A percentile compares a stretch with the other conserved stretches of the same genome.
Evolutionary conservation across 2,888 invertebrate species (phyloP).

Genomic region (Zygogramma bicolorata): DNA sequence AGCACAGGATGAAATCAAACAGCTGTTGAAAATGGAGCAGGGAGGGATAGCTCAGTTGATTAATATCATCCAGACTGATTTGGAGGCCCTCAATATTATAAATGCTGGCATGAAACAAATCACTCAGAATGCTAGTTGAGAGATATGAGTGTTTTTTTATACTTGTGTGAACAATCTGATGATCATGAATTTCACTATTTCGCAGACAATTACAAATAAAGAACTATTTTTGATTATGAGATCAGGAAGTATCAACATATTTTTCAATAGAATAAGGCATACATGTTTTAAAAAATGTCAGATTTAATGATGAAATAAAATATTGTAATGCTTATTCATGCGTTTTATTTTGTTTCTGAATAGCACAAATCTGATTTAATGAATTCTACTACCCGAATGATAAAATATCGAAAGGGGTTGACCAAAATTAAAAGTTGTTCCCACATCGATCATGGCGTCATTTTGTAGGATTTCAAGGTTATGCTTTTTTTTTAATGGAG

Average conservation of each 20-base stretch:
- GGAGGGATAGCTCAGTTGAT: constrained; percentile 89
- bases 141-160: not conserved
- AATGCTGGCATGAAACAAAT: constrained; percentile 81
- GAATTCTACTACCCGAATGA: too few relatives aligned
- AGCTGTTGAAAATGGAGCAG: constrained; percentile 89
- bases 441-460: too few relatives aligned
- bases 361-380: too few relatives aligned
- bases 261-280: not conserved
- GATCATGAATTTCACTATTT: too few relatives aligned
- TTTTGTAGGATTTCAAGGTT: too few relatives aligned
- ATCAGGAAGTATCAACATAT: not conserved
- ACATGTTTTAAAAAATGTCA: not conserved
- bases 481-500: too few relatives aligned
- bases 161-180: too few relatives aligned
- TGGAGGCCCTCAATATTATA: constrained; percentile 82
- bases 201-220: too few relatives aligned
- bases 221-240: too few relatives aligned
- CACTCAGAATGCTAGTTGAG: constrained; percentile 50
- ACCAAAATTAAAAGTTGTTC: too few relatives aligned
- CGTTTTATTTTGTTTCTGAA: too few relatives aligned
- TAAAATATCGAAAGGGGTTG: too few relatives aligned
- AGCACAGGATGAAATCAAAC: constrained; percentile 78
- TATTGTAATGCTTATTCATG: not conserved
- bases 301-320: not conserved
- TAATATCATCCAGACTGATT: constrained; percentile 84